Evolutionary conservation across 2,113 vertebrate genomes (phyloP), one percentile per base, ranked within the genome.

Genomic region (Hemicordylus capensis): DNA sequence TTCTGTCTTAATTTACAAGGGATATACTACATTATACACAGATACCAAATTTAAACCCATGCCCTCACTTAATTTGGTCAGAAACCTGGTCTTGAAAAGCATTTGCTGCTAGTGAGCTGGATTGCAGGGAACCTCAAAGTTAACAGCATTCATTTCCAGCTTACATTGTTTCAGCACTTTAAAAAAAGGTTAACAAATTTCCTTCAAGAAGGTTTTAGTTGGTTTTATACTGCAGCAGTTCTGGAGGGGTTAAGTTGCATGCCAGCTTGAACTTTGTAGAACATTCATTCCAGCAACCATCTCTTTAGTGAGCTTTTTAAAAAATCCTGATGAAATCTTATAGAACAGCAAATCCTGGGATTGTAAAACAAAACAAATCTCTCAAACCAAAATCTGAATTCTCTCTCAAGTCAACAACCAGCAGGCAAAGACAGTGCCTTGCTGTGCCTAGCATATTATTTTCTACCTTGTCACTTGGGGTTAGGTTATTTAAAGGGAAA

Each of bases 331-430:
- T 82, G 85, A 86, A 42, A 44, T 64, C 83, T 69, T 37, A 59
- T 83, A 90, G 85, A 89, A 88, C 54, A 87, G 86, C 89, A 87
- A 93, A 85, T n/a, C 67, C 51, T 28, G 26, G 75, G n/a, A 84
- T 72, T 79, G 19, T 54, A 80, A 74, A 80, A 88, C 34, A 74
- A 85, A 69, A 74, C 59, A 63, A 61, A 24, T 4, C 20, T 84
- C 92, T 90, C 88, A 88, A 89, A 78, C 56, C 79, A 85, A 85
- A 88, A 88, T 91, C 91, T 87, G 81, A 95, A 92, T 90, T 91
- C 86, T 89, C 91, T 93, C 90, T 91, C 89, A 93, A 94, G 73
- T 87, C 87, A 87, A 86, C 79, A 87, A 83, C 59, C 75, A 74
- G 80, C 74, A 86, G 58, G 74, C 48, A 80, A 48, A 56, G 46